Evolutionary conservation across 1,140 invertebrate species (phyloP), one percentile per base, ranked within the genome.

Genomic region (Drosophila burlai): DNA sequence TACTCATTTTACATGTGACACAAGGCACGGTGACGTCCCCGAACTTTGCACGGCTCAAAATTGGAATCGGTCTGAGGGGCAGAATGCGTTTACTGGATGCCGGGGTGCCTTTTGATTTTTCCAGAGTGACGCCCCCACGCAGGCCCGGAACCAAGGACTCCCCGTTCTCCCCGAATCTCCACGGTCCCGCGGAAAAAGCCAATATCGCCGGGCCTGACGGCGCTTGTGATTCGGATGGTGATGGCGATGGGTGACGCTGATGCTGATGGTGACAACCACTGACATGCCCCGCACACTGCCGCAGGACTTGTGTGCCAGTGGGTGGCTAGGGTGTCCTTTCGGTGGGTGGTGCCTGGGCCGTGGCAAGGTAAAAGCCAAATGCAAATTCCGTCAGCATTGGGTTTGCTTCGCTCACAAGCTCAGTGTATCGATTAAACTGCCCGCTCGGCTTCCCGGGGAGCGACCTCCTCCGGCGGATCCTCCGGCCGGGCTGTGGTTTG

Each of bases 361-460:
- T 54, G 55, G 42, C 74, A 45, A 43, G 52, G 50, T 62, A 50
- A 73, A 73, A 80, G 71, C 77, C 77, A 78, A 75, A 81, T 81
- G 77, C 81, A 89, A 87, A 89, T 87, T 89, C 50, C 54, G 83
- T 59, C 78, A 79, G 77, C 89, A 89, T 89, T 87, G 81, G 81
- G 77, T 85, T 75, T 85, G 82, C 78, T 80, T 67, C 74, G 74
- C 71, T 78, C 84, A 66, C 66, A 61, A 55, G 75, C 75, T 60
- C 75, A 87, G 84, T 89, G 84, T 89, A 87, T 87, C 84, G 84
- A 87, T 87, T 87, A 84, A 84, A 87, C 77, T 68, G 77, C 69
- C 73, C 58, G 72, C 68, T 54, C 63, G 68, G 73, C 84, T 40
- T 78, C 84, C 80, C 84, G 84, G 57, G 34, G 81, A 61, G 54